phyloP scores from a whole-genome alignment of 2,797 vertebrate species.

The Mormyrus proboscirostris region DNA sequence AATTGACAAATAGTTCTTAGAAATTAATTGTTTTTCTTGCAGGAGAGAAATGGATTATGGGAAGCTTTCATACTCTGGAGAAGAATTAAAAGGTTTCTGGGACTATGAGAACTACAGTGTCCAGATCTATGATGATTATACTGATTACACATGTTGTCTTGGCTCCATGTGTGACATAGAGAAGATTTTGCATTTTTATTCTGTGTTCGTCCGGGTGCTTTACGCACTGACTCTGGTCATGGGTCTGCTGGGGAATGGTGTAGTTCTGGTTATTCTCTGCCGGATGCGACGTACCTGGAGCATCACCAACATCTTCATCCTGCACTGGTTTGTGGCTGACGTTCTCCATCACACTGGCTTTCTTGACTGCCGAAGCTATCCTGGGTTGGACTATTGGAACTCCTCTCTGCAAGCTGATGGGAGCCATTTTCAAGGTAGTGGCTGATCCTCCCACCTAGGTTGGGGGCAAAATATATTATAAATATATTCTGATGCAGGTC shows the following conservation, averaged over 20 bases:
- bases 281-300: slow-evolving; percentile 33
- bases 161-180: slow-evolving; percentile 44
- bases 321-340: slow-evolving; percentile 69
- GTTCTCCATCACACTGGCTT: slow-evolving; percentile 63
- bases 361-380: slow-evolving; percentile 62
- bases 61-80: not conserved
- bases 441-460: not conserved
- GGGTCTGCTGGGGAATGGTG: slow-evolving; percentile 65
- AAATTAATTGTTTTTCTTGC: not conserved
- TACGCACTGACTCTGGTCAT: slow-evolving; percentile 48
- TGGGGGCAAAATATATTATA: not conserved
- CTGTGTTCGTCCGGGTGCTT: slow-evolving; percentile 54
- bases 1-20: not conserved
- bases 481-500: not conserved
- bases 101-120: slow-evolving; percentile 15
- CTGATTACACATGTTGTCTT: slow-evolving; percentile 21
- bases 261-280: slow-evolving; percentile 53
- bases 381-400: slow-evolving; percentile 65
- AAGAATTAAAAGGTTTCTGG: not conserved
- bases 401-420: slow-evolving; percentile 65
- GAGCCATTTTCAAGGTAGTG: slow-evolving; percentile 67
- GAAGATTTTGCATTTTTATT: slow-evolving; percentile 50
- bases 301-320: slow-evolving; percentile 72
- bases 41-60: not conserved
- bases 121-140: not conserved